Conservation (phyloP, 2,113 vertebrate species). For the Melospiza melodia region DNA sequence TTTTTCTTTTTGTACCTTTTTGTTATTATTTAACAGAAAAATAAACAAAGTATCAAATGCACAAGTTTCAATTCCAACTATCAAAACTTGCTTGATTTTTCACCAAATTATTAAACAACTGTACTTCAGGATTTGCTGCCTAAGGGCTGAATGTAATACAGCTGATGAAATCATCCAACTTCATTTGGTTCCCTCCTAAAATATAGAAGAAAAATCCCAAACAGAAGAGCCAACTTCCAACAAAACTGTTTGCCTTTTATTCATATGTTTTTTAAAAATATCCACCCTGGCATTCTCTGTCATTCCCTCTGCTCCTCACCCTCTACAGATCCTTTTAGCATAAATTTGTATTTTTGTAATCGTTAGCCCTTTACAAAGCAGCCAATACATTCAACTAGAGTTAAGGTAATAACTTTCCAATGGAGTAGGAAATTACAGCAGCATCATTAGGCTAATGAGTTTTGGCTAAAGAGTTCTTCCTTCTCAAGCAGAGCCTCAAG, state of each 20-base stretch:
- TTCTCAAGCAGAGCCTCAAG: neutral
- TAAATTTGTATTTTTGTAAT: neutral
- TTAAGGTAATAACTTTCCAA: neutral
- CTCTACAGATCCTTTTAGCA: neutral
- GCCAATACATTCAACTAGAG: constrained; percentile 6
- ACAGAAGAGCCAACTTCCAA: neutral
- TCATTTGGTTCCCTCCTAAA: neutral
- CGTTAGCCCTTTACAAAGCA: constrained; percentile 1
- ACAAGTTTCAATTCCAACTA: neutral
- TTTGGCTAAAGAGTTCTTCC: neutral
- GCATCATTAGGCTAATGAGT: neutral
- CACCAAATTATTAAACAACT: neutral
- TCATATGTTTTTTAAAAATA: neutral
- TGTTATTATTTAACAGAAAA: neutral
- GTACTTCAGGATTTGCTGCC: neutral
- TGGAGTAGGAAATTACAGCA: constrained; percentile 14
- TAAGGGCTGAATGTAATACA: neutral
- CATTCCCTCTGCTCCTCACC: neutral
- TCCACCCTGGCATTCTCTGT: neutral
- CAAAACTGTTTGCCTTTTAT: constrained; percentile 13
- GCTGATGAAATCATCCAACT: neutral
- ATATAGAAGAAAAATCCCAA: neutral
- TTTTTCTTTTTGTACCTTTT: neutral
- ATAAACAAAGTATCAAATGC: neutral
- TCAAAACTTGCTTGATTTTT: neutral